Conservation (phyloP, 2,113 vertebrate species). For the Piaya cayana region DNA sequence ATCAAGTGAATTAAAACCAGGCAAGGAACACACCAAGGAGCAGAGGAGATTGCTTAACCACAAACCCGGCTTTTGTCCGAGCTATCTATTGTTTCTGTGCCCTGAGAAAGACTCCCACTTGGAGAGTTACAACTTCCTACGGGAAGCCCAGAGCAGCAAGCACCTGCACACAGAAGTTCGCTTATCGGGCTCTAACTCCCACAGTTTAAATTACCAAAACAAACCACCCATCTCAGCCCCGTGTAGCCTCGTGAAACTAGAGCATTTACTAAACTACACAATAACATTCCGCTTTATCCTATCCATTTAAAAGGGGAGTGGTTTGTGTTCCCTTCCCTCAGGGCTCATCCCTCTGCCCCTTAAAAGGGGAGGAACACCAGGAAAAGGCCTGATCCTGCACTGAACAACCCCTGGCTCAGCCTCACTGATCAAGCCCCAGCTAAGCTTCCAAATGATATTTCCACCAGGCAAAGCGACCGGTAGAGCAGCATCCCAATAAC, state of each 20-base stretch:
- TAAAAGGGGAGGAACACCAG: neutral
- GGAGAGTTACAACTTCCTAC: neutral
- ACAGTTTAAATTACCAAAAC: neutral
- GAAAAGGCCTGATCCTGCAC: neutral
- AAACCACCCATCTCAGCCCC: neutral
- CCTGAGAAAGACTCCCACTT: neutral
- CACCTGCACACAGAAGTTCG: neutral
- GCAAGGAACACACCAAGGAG: neutral
- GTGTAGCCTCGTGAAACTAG: neutral
- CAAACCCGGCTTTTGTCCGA: neutral
- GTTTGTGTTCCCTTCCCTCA: neutral
- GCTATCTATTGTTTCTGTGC: neutral
- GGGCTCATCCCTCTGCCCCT: neutral
- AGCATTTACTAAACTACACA: neutral
- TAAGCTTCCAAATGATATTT: neutral
- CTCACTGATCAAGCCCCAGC: neutral
- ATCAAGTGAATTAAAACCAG: neutral
- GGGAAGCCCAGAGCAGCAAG: neutral
- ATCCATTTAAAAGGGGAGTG: neutral
- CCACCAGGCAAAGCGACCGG: neutral
- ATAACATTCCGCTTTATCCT: neutral
- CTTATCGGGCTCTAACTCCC: rapidly evolving
- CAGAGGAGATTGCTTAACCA: neutral
- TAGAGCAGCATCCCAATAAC: neutral
- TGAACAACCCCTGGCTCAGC: neutral